Evolutionary conservation across 2,888 invertebrate species (phyloP), one percentile per base, ranked within the genome.

Genomic region (Timandra comae): DNA sequence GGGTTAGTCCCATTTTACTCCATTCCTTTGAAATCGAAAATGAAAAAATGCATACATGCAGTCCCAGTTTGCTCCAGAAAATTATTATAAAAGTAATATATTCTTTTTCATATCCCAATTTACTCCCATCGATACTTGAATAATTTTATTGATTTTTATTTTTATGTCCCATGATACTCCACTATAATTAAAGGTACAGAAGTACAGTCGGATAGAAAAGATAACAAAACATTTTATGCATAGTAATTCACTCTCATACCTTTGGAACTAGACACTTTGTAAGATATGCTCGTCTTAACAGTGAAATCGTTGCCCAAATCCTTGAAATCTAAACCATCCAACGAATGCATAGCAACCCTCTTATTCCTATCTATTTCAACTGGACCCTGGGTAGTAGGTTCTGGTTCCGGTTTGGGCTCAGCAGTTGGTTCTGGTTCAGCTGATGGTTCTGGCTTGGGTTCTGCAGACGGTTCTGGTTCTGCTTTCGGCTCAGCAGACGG

Each of bases 211-310:
- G n/a, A n/a, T n/a, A n/a, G n/a, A n/a, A 43, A 31, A 30, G 24
- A 21, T 3, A 24, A 30, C 13, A 23, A 20, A 2, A 7, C 10
- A 35, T 6, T 12, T 20, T 12, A 19, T 9, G n/a, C n/a, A n/a
- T n/a, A n/a, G n/a, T n/a, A n/a, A n/a, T n/a, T n/a, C n/a, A n/a
- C n/a, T n/a, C n/a, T n/a, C n/a, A n/a, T 53, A 82, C 84, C 84
- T 72, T 82, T 82, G 33, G 84, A 80, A 42, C 76, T 88, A 56
- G 93, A 93, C 41, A 94, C 92, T 66, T 91, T 89, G 66, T 91
- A 94, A 0, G 93, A 93, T 2, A 94, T 91, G 59, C 93, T 93
- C 0, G 93, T 94, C 55, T 93, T 91, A 7, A 93, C 92, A 0
- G 91, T 90, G 12, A 92, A 91, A 23, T 91, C 92, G 33, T 88